Evolutionary conservation across 2,113 vertebrate genomes (phyloP).

Genomic region (Psilopogon haemacephalus): DNA sequence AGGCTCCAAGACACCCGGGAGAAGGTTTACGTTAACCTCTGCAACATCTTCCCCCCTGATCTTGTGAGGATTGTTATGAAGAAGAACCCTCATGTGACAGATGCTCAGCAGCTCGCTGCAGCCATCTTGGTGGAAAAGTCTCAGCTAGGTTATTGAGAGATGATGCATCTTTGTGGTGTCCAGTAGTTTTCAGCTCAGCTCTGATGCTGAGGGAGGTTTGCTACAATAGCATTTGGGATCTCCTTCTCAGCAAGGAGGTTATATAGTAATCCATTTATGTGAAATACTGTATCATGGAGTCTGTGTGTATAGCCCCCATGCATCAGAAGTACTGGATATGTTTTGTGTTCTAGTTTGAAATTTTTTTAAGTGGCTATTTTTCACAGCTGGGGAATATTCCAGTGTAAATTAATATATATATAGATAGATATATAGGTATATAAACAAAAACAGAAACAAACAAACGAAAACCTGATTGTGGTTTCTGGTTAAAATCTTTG

Average conservation of each 20-base stretch:
- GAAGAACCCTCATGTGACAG: conserved; percentile 89
- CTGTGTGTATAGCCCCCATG: conserved; percentile 75
- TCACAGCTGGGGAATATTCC: conserved; percentile 73
- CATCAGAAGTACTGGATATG: conserved; percentile 63
- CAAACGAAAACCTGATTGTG: conserved; percentile 12
- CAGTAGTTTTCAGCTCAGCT: conserved; percentile 80
- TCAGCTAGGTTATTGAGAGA: conserved; percentile 86
- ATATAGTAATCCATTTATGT: conserved; percentile 84
- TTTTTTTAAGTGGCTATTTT: conserved; percentile 68
- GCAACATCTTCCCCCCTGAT: conserved; percentile 95
- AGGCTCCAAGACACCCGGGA: conserved; percentile 84
- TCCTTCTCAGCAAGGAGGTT: conserved; percentile 83
- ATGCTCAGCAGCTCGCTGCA: conserved; percentile 94
- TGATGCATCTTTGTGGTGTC: conserved; percentile 78
- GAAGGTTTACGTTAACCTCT: conserved; percentile 91
- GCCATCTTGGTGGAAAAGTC: conserved; percentile 94
- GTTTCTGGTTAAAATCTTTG: conserved; percentile 78
- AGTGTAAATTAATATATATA: conserved; percentile 76
- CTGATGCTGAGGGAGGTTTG: conserved; percentile 84
- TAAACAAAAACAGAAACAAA: not conserved
- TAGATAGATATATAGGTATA: not conserved
- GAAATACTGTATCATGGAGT: conserved; percentile 81
- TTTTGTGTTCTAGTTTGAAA: conserved; percentile 68
- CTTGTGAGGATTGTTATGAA: conserved; percentile 94
- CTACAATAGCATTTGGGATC: conserved; percentile 87